phyloP scores from a whole-genome alignment of 2,888 invertebrate genomes.

The Branchipolynoe longqiensis region DNA sequence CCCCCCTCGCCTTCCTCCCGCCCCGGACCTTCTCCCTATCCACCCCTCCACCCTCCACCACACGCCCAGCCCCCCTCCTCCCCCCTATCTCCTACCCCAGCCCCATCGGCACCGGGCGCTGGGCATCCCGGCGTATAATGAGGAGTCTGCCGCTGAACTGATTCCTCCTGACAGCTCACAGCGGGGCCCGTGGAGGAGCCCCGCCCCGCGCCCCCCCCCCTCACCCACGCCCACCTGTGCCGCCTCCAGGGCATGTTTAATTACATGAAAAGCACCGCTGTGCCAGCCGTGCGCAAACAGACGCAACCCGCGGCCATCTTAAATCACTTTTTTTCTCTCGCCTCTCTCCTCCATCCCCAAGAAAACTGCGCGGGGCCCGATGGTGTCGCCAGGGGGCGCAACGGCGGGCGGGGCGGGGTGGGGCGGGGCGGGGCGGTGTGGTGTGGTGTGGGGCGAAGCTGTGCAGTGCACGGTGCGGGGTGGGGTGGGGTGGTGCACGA shows the following conservation, averaged over 20 bases:
- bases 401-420: not conserved
- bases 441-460: not conserved
- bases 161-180: slow-evolving; percentile 52
- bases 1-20: not conserved
- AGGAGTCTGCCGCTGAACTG: slow-evolving; percentile 16
- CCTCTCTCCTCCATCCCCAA: too few species aligned
- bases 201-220: not conserved
- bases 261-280: slow-evolving; percentile 47
- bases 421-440: not conserved
- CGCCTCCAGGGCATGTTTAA: slow-evolving; percentile 39
- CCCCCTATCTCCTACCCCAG: not conserved
- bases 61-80: not conserved
- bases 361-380: slow-evolving; percentile 30
- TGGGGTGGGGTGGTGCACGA: too few species aligned
- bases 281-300: slow-evolving; percentile 24
- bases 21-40: not conserved
- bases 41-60: not conserved
- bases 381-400: too few species aligned
- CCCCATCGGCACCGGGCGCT: not conserved
- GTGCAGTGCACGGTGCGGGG: slow-evolving; percentile 1
- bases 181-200: slow-evolving; percentile 41
- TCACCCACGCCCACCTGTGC: slow-evolving; percentile 10
- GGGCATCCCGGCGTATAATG: slow-evolving; percentile 38
- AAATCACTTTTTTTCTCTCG: slow-evolving; percentile 56
- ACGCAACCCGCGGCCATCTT: slow-evolving; percentile 20